Conservation (phyloP, 2,888 invertebrate species). For the Sarcophaga subvicina region DNA sequence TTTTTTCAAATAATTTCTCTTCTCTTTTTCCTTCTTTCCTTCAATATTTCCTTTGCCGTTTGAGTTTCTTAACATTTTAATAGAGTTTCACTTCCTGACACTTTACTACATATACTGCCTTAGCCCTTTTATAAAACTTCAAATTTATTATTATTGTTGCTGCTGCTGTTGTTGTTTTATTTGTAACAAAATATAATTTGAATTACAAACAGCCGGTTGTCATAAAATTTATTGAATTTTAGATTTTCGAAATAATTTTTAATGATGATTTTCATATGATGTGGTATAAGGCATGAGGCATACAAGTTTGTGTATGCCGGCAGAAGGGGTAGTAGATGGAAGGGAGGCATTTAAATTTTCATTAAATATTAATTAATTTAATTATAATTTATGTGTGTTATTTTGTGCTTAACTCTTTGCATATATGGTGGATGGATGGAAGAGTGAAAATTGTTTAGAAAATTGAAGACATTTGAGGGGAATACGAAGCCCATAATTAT, state of each 20-base stretch:
- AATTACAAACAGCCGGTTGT: slow-evolving; percentile 49
- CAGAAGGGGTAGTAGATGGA: not conserved
- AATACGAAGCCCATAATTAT: no score
- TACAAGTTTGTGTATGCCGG: no score
- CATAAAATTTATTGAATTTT: slow-evolving; percentile 41
- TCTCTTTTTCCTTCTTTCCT: not conserved
- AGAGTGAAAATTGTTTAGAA: no score
- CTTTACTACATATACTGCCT: slow-evolving; percentile 2
- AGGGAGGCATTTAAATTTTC: not conserved
- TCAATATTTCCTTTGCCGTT: not conserved
- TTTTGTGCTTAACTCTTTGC: not conserved
- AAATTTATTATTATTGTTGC: slow-evolving; percentile 17
- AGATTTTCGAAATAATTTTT: no score
- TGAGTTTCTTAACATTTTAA: slow-evolving; percentile 41
- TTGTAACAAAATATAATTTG: slow-evolving; percentile 14
- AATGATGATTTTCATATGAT: no score
- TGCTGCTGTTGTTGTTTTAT: slow-evolving; percentile 72
- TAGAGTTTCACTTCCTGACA: slow-evolving; percentile 60
- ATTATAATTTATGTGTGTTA: slow-evolving; percentile 3
- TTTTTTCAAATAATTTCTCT: slow-evolving; percentile 9
- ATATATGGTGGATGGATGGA: not conserved
- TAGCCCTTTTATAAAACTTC: slow-evolving; percentile 37
- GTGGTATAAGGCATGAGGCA: no score
- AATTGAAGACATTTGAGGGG: no score
- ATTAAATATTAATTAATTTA: slow-evolving; percentile 1